Evolutionary conservation across 2,888 invertebrate species (phyloP).

Genomic region (Ectobius pallidus): DNA sequence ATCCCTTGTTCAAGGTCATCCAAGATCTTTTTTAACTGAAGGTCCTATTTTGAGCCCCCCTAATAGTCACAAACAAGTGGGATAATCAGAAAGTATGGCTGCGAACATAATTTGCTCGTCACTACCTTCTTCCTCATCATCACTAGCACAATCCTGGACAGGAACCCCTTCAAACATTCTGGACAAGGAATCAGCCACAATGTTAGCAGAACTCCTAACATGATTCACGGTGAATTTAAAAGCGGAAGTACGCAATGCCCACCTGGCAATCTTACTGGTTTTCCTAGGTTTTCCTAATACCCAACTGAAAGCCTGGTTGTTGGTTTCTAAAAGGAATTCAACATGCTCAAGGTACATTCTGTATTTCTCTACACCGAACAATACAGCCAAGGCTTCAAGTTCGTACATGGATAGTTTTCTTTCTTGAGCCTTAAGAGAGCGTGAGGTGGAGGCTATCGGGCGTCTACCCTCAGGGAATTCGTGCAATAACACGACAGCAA

Average conservation of each 20-base stretch:
- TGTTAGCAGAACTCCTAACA: not conserved
- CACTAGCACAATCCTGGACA: not conserved
- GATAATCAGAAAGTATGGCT: not conserved
- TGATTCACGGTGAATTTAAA: too few relatives aligned
- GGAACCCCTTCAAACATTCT: not conserved
- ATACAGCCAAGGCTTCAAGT: not conserved
- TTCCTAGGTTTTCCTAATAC: too few relatives aligned
- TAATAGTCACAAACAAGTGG: not conserved
- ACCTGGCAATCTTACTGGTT: not conserved
- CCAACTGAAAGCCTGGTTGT: too few relatives aligned
- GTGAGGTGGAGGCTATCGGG: not conserved
- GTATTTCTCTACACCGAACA: too few relatives aligned
- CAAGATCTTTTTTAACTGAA: not conserved
- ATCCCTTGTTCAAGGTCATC: not conserved
- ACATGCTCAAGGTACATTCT: too few relatives aligned
- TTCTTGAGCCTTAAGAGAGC: not conserved
- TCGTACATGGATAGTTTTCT: not conserved
- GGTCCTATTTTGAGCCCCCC: not conserved
- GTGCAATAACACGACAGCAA: not conserved
- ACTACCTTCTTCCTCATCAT: too few relatives aligned
- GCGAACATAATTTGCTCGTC: too few relatives aligned
- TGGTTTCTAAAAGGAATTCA: too few relatives aligned
- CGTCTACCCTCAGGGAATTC: not conserved
- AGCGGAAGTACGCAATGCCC: not conserved
- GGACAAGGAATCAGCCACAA: not conserved